Evolutionary conservation across 2,113 vertebrate genomes (phyloP).

Genomic region (Anguilla japonica): DNA sequence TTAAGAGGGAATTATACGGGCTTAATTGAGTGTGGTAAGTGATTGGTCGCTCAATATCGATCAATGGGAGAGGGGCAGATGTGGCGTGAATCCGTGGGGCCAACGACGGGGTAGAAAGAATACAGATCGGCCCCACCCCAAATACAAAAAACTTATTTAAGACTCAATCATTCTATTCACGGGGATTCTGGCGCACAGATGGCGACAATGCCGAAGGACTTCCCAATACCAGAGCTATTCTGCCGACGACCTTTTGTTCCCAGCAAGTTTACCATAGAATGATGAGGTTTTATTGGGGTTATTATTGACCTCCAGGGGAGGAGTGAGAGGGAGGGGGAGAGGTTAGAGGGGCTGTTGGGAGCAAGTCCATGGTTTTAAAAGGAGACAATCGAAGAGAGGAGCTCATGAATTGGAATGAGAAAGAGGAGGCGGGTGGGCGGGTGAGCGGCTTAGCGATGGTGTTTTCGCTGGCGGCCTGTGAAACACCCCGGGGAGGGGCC

Average conservation of each 20-base stretch:
- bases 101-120: constrained; percentile 71
- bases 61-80: constrained; percentile 82
- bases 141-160: constrained; percentile 80
- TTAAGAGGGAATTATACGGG: constrained; percentile 78
- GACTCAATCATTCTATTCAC: constrained; percentile 83
- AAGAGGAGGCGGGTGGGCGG: constrained; percentile 47
- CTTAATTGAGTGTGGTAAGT: constrained; percentile 94
- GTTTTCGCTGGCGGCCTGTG: constrained; percentile 50
- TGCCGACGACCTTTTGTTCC: constrained; percentile 77
- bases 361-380: constrained; percentile 65
- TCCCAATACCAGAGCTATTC: constrained; percentile 76
- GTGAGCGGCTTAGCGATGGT: constrained; percentile 49
- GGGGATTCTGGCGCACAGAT: constrained; percentile 79
- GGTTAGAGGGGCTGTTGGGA: constrained; percentile 38
- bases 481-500: constrained; percentile 52
- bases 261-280: constrained; percentile 77
- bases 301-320: constrained; percentile 69
- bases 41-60: constrained; percentile 79
- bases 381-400: constrained; percentile 57
- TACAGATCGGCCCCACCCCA: constrained; percentile 76
- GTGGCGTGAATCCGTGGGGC: constrained; percentile 80
- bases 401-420: constrained; percentile 62
- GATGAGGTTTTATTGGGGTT: constrained; percentile 83
- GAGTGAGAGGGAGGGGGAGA: constrained; percentile 50
- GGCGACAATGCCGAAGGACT: constrained; percentile 82